These are phyloP conservation scores for Cinara cedri DNA, from an alignment of 2,888 invertebrate genomes.

Conservation along the genomic window DNA sequence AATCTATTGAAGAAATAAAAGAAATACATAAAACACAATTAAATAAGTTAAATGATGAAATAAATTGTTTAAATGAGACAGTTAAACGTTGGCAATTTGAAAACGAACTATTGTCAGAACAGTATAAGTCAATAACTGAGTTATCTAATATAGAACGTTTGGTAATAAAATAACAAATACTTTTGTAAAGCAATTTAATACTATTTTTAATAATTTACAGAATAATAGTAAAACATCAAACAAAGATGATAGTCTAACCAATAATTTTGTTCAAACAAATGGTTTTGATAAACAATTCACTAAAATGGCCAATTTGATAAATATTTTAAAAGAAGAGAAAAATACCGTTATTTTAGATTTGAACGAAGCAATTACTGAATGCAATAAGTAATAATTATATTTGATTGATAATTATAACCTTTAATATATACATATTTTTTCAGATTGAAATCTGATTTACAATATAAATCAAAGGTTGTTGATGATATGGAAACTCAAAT, in stretches of 20 bases:
- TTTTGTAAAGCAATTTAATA: neutral
- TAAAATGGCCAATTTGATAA: slow-evolving; percentile 48
- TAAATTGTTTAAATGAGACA: slow-evolving; percentile 35
- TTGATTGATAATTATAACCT: neutral
- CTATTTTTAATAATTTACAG: slow-evolving; percentile 12
- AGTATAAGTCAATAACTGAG: slow-evolving; percentile 42
- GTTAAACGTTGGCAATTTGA: slow-evolving; percentile 51
- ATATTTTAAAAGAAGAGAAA: slow-evolving; percentile 54
- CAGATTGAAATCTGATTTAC: slow-evolving; percentile 45
- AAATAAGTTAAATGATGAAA: slow-evolving; percentile 21
- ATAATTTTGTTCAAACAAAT: neutral
- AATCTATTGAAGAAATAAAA: slow-evolving; percentile 42
- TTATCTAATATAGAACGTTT: neutral
- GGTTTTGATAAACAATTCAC: slow-evolving; percentile 37
- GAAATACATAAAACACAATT: slow-evolving; percentile 33
- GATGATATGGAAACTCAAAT: slow-evolving; percentile 51
- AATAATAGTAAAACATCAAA: slow-evolving; percentile 40
- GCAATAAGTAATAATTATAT: slow-evolving; percentile 33
- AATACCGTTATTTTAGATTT: slow-evolving; percentile 28
- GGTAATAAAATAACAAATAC: slow-evolving; percentile 13
- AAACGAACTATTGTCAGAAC: slow-evolving; percentile 50
- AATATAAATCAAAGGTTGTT: slow-evolving; percentile 44
- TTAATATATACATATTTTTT: neutral
- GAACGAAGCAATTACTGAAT: slow-evolving; percentile 21
- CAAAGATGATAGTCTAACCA: slow-evolving; percentile 40